These are phyloP conservation scores for Cyrtorhinus lividipennis DNA, from an alignment of 1,140 invertebrate species.

Conservation along the genomic window DNA sequence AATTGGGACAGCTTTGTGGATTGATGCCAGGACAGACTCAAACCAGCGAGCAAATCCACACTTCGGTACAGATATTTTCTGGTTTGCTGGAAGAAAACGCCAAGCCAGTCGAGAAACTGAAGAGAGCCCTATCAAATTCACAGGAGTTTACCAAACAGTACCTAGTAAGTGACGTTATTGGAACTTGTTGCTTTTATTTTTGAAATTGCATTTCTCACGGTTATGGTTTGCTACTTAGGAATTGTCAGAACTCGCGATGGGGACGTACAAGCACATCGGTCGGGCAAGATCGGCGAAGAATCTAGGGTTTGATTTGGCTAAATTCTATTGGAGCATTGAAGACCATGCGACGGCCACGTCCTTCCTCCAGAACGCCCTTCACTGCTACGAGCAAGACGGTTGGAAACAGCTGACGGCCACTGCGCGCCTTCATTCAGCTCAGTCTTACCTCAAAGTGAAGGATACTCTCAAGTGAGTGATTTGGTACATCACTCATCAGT, in stretches of 20 bases:
- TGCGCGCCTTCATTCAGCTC: conserved; percentile 66
- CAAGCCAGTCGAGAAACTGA: conserved; percentile 58
- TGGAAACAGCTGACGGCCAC: conserved; percentile 70
- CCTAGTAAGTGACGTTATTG: conserved; percentile 51
- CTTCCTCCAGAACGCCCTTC: conserved; percentile 72
- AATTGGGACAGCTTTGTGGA: conserved; percentile 77
- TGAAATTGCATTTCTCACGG: too few species aligned
- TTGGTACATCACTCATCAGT: too few species aligned
- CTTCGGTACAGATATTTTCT: conserved; percentile 73
- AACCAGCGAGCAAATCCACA: conserved; percentile 72
- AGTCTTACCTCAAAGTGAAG: conserved; percentile 64
- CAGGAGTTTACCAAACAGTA: conserved; percentile 81
- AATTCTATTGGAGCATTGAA: conserved; percentile 74
- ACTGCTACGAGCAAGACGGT: conserved; percentile 71
- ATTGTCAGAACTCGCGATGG: conserved; percentile 85
- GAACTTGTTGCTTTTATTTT: too few species aligned
- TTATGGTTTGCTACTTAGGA: too few species aligned
- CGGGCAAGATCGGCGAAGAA: conserved; percentile 67
- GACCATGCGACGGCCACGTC: conserved; percentile 76
- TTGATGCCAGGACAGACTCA: conserved; percentile 74
- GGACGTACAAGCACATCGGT: conserved; percentile 91
- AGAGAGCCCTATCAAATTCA: conserved; percentile 80
- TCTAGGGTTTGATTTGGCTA: conserved; percentile 76
- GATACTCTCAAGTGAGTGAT: conserved; percentile 46
- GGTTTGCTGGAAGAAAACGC: conserved; percentile 62